These are phyloP conservation scores for Microctonus brassicae DNA, from an alignment of 2,888 invertebrate species.

Conservation along the genomic window DNA sequence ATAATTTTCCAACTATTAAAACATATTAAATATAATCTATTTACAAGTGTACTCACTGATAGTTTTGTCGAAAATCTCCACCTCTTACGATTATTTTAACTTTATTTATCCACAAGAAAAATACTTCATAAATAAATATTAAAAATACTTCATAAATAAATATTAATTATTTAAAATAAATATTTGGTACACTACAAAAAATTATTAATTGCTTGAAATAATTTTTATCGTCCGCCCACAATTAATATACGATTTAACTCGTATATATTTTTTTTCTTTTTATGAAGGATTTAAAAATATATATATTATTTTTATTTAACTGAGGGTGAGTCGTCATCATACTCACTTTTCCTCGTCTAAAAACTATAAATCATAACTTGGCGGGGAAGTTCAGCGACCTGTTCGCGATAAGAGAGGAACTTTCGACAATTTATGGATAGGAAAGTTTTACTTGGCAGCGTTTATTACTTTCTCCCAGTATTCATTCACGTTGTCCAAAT, in stretches of 20 bases:
- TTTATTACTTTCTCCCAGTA: constrained; percentile 57
- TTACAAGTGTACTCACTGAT: too few species aligned
- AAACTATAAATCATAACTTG: constrained; percentile 51
- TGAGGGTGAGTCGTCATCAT: neutral
- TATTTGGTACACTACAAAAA: too few species aligned
- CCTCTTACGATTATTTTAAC: too few species aligned
- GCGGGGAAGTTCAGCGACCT: constrained; percentile 49
- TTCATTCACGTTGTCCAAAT: constrained; percentile 50
- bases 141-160: too few species aligned
- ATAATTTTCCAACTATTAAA: too few species aligned
- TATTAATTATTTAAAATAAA: too few species aligned
- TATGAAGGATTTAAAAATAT: constrained; percentile 37
- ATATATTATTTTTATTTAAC: constrained; percentile 19
- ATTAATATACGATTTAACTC: neutral
- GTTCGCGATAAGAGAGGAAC: constrained; percentile 52
- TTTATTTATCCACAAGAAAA: too few species aligned
- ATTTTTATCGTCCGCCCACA: too few species aligned
- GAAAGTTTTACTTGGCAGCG: constrained; percentile 51
- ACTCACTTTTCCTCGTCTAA: constrained; percentile 9
- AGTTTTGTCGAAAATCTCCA: too few species aligned
- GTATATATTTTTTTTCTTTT: constrained; percentile 6
- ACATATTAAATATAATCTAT: too few species aligned
- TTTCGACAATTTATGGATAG: constrained; percentile 56
- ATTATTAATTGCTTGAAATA: too few species aligned
- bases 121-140: too few species aligned